Evolutionary conservation across 2,797 vertebrate species (phyloP), one percentile per base, ranked within the genome.

Genomic region (Neostethus bicornis): DNA sequence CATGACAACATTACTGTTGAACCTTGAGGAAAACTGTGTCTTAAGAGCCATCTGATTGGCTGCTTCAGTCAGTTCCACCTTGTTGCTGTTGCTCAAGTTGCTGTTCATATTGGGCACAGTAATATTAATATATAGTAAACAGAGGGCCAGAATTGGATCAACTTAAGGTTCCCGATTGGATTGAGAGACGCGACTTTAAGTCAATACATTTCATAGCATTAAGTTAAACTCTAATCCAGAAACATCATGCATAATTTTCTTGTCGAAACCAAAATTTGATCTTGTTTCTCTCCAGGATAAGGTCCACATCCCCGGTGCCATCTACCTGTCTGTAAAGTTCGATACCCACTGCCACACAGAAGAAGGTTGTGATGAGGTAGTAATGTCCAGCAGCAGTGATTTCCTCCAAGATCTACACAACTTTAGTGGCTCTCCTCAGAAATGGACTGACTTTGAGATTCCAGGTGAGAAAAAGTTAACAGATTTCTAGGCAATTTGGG

Each of bases 391-490:
- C 90, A 97, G 94, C 73, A 90, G 90, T 0, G 96, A 98, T 61
- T 97, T 97, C 73, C 91, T 95, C 75, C 96, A 98, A 75, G 96
- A 99, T 13, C 85, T 94, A 6, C 95, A 97, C 89, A 96, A 92
- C 56, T 98, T 98, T 88, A 98, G 96, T 0, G 97, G 96, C 0
- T 95, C 95, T 9, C 94, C 94, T 0, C 96, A 96, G 81, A 99
- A 96, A 58, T 99, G 97, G 97, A 91, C 92, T 0, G 96, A 99
- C 44, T 96, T 98, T 63, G 97, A 98, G 77, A 95, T 98, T 66
- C 97, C 97, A 65, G 97, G 97, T 98, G 80, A 88, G 86, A 12
- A 65, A 4, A 2, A 1, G 47, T 61, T 24, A 2, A 0, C 23
- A 56, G 8, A 47, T 39, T 61, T 32, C 6, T 26, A 62, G 5